Base-by-base conservation (phyloP, 2,113 vertebrate species). In the Ictidomys tridecemlineatus region DNA sequence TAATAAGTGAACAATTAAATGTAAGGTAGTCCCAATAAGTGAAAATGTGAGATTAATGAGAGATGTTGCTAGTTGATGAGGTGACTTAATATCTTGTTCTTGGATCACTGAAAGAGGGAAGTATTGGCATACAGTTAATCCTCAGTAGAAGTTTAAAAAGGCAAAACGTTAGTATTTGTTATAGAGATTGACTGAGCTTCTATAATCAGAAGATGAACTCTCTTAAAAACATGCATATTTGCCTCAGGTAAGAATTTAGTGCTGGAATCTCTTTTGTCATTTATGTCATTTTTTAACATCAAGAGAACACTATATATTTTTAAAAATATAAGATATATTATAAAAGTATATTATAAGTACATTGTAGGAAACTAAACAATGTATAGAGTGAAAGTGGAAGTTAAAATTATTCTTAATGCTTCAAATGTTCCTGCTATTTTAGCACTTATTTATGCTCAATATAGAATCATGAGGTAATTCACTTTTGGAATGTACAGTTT, bases 401-500 rank as follows among this genome's bases (percentile, higher is more conserved):
- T 22, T 37, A 69, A 91, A 86, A 67, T 88, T 42, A 42, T 37
- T 28, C 17, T 34, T 63, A 83, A 42, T 80, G 5, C 14, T 51
- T 80, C 80, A 93, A 88, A n/a, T 87, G 79, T 93, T 70, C 8
- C 8, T 80, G 67, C 82, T 94, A 65, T 63, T 74, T 89, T 70
- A 74, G 32, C 10, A n/a, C 28, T 92, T 87, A 67, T 65, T 87
- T 84, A 37, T 42, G 14, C 4, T 93, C 24, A 22, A 24, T 8
- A 76, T 53, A 88, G 32, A 94, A 76, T 67, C 18, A 72, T 18
- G 3, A 45, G 56, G 22, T 78, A 91, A 95, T 85, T 93, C 22
- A 61, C 17, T 58, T 94, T 32, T 63, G 65, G 97, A 96, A 88
- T 73, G 53, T 83, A 34, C 13, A 85, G 67, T 94, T 92, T 96